phyloP scores from a whole-genome alignment of 2,888 invertebrate species.

The Tenthredo amoena region DNA sequence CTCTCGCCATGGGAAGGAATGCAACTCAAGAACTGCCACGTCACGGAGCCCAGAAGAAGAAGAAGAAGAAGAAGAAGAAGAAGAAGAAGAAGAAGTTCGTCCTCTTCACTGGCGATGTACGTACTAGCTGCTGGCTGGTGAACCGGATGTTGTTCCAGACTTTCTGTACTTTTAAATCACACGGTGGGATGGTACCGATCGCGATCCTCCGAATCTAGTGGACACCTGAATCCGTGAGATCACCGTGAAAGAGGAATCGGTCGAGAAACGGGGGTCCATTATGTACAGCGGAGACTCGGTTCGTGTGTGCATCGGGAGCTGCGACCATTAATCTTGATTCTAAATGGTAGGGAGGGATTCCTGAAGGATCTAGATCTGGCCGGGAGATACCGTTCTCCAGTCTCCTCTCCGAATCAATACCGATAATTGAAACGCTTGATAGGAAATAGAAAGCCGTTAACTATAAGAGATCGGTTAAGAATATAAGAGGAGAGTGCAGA shows the following conservation, averaged over 20 bases:
- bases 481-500: background rate
- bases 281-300: background rate
- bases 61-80: background rate
- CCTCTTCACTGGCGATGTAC: background rate
- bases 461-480: background rate
- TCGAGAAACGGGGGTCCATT: background rate
- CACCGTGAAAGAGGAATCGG: background rate
- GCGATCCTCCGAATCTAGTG: background rate
- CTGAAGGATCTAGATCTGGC: background rate
- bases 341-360: background rate
- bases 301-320: background rate
- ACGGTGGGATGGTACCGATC: background rate
- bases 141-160: slow-evolving; percentile 13
- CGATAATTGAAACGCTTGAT: slow-evolving; percentile 3
- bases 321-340: slow-evolving; percentile 43
- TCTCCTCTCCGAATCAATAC: background rate
- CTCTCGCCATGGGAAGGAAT: slow-evolving; percentile 25
- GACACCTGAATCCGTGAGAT: background rate
- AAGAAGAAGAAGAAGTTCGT: background rate
- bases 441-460: background rate
- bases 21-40: slow-evolving; percentile 30
- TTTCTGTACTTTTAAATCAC: background rate
- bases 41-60: slow-evolving; percentile 5
- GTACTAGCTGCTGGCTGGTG: background rate
- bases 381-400: background rate